A percentile compares a stretch with the other conserved stretches of the same genome.
Conservation (phyloP, 2,888 invertebrate species). For the Heliconius sara region DNA sequence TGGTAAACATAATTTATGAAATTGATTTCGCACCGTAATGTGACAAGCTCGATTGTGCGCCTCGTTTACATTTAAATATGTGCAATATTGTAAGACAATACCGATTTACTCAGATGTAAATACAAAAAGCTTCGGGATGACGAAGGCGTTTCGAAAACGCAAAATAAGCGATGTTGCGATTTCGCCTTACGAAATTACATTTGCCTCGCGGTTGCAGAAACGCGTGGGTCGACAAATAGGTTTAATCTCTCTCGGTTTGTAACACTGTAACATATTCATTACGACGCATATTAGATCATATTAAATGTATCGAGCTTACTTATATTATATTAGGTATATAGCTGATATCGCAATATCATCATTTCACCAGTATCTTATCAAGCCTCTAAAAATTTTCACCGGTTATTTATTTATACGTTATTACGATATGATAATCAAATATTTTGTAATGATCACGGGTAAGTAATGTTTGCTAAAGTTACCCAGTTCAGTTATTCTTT, state of each 20-base stretch:
- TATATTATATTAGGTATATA: background rate
- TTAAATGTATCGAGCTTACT: background rate
- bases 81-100: conserved; percentile 35
- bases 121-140: conserved; percentile 72
- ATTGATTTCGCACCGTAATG: background rate
- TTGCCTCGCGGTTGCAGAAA: conserved; percentile 76
- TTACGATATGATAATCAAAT: conserved; percentile 68
- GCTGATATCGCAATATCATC: conserved; percentile 49
- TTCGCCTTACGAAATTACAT: conserved; percentile 78
- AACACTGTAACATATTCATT: conserved; percentile 53
- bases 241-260: conserved; percentile 72
- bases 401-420: conserved; percentile 71
- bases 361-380: conserved; percentile 78
- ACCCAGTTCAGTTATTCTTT: conserved; percentile 57
- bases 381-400: conserved; percentile 65
- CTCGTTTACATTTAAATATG: conserved; percentile 29
- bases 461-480: conserved; percentile 58
- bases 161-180: conserved; percentile 82
- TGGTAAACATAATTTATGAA: background rate
- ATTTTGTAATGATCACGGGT: conserved; percentile 68
- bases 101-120: conserved; percentile 53
- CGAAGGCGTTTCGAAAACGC: conserved; percentile 82
- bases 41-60: background rate
- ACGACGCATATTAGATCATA: conserved; percentile 37
- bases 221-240: conserved; percentile 81